phyloP scores from a whole-genome alignment of 2,797 vertebrate species.

The Rhinophrynus dorsalis region DNA sequence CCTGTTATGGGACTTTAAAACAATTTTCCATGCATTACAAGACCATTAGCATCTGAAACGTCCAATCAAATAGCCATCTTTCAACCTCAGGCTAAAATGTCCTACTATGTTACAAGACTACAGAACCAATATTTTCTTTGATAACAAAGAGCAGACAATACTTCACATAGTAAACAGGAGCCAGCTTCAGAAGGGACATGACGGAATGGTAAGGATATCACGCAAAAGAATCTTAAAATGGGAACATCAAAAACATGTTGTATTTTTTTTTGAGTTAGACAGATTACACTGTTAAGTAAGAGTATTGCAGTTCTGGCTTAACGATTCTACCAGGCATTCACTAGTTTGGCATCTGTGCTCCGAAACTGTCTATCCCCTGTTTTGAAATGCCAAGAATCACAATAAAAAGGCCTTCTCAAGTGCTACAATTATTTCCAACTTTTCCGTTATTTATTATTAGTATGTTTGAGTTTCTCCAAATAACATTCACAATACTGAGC shows the following conservation, averaged over 20 bases:
- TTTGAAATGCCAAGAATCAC: conserved; percentile 21
- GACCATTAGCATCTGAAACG: conserved; percentile 1
- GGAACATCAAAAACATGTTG: not conserved
- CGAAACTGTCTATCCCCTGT: conserved; percentile 7
- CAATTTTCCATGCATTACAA: conserved; percentile 2
- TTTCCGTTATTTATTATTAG: conserved; percentile 17
- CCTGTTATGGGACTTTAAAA: not conserved
- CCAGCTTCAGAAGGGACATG: conserved; percentile 12
- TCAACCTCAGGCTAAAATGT: not conserved
- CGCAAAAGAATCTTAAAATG: not conserved
- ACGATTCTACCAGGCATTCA: conserved; percentile 6
- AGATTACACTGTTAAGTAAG: conserved; percentile 9
- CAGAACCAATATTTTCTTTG: conserved; percentile 28
- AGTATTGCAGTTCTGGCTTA: conserved; percentile 10
- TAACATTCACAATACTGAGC: not conserved
- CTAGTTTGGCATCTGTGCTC: conserved; percentile 5
- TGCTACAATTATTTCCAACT: conserved; percentile 1
- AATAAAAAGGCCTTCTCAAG: conserved; percentile 19
- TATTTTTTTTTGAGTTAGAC: not conserved
- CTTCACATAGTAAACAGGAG: conserved; percentile 11
- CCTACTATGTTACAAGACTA: not conserved
- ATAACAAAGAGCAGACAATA: conserved; percentile 39
- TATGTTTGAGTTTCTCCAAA: not conserved
- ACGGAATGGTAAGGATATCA: conserved; percentile 10
- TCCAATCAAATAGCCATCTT: conserved; percentile 15